Base-by-base conservation (phyloP, 2,113 vertebrate genomes). In the Bambusicola thoracicus region DNA sequence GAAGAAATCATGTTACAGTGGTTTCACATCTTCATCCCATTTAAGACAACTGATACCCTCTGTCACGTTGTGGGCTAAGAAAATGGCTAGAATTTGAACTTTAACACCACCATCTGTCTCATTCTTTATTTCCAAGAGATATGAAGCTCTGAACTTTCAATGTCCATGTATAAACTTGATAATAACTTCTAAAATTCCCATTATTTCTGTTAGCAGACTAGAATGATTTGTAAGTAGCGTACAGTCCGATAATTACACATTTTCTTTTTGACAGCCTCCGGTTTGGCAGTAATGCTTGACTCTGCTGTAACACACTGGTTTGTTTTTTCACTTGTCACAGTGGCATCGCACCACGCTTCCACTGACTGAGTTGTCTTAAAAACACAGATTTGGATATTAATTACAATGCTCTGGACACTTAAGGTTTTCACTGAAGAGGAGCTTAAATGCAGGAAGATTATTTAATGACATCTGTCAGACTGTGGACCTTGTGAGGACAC, bases 371-470 rank as follows among this genome's bases (percentile, higher is more conserved):
- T 6, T 67, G 44, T 65, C 85, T 93, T 80, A 78, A 79, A 91
- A 94, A 72, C 9, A 40, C 4, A 48, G n/a, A 92, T 83, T 62
- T 89, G 48, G 56, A 68, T 63, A 63, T 69, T 78, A 69, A 67
- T 72, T 63, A 34, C 40, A 84, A 59, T 5, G 59, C 72, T 59
- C 59, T 87, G 62, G 66, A 95, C 41, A 77, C 58, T 88, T 6
- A 62, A 58, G 46, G 36, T 15, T 91, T 95, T 73, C 84, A 88
- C 40, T 2, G 6, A 90, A 88, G 70, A 92, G 59, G 93, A 90
- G 82, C 29, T 86, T 80, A 92, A 95, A 83, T 59, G 77, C 56
- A 93, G 66, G 38, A 76, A 69, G 80, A 82, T 90, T 87, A 65
- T 83, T 75, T 38, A 74, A 58, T 67, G 73, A 92, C 72, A 75